Evolutionary conservation across 2,797 vertebrate species (phyloP).

Genomic region (Squalus acanthias): DNA sequence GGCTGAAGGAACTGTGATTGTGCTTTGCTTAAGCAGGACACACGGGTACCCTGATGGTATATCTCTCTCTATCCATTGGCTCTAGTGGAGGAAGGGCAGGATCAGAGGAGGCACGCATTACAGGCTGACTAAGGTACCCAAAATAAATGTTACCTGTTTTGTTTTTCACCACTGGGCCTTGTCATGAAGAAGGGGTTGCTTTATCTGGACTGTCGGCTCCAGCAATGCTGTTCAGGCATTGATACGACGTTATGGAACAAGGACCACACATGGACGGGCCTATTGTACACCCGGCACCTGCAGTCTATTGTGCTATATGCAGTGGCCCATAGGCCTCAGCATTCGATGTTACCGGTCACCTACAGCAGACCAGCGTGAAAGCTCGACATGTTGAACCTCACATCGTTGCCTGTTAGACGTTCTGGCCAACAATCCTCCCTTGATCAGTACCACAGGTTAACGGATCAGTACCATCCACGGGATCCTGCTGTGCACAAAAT

Average conservation of each 20-base stretch:
- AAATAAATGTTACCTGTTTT: too few species aligned
- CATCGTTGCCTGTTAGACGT: too few species aligned
- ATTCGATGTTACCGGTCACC: not conserved
- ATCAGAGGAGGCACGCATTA: too few species aligned
- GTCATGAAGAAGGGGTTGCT: not conserved
- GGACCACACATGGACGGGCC: not conserved
- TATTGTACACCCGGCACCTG: not conserved
- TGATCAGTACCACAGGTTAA: not conserved
- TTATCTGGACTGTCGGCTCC: not conserved
- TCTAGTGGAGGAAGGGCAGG: too few species aligned
- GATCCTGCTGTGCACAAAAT: not conserved
- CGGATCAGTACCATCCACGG: not conserved
- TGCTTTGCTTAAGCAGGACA: too few species aligned
- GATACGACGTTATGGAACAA: not conserved
- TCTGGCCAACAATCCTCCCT: not conserved
- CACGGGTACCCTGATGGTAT: too few species aligned
- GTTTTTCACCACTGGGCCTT: too few species aligned
- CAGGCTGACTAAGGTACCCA: too few species aligned
- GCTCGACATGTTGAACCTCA: not conserved
- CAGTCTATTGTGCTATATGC: not conserved
- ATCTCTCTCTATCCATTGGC: too few species aligned
- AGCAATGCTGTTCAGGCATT: not conserved
- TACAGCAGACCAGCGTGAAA: too few species aligned
- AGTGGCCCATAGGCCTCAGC: not conserved
- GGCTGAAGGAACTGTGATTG: too few species aligned